Base-by-base conservation (phyloP, 2,113 vertebrate species). In the Tachysurus vachellii region DNA sequence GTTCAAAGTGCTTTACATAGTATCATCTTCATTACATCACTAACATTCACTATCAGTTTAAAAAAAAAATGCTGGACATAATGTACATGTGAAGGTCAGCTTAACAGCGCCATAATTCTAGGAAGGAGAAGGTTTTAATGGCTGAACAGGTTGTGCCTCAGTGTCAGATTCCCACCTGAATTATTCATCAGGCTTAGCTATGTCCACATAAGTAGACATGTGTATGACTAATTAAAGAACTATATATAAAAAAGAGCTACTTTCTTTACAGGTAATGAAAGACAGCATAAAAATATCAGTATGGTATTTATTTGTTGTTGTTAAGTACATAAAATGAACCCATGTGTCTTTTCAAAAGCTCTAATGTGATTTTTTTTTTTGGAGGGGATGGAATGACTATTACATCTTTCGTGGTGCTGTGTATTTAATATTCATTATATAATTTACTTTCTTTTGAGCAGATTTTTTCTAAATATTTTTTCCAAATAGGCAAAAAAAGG, bases 101-200 rank as follows among this genome's bases (percentile, higher is more conserved):
- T 31, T n/a, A 73, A 80, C 11, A 28, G 5, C 21, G 36, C 68
- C 85, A 89, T 80, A 88, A 86, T 70, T 82, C 70, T 82, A 13
- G 50, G 80, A 90, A 88, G 90, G 86, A 44, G 80, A 83, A 19
- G 71, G 50, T 42, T 70, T 81, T 83, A 80, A 66, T 91, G 73
- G 28, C 88, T 83, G 83, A 53, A 87, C 64, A 70, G 80, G 57
- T 82, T 84, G 79, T 17, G 21, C 28, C 36, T 62, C 5, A 61
- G 59, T 90, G 92, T 95, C 93, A 70, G 80, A 75, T 94, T 94
- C 86, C 79, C 92, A 73, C 64, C 93, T 82, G 61, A 94, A 88
- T 94, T 93, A 94, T 95, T 94, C 56, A 95, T 42, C 79, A 89
- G 90, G 84, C 90, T 88, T 90, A 61, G 87, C 91, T 91, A 91